phyloP scores from a whole-genome alignment of 2,113 vertebrate species.

The Micromys minutus region DNA sequence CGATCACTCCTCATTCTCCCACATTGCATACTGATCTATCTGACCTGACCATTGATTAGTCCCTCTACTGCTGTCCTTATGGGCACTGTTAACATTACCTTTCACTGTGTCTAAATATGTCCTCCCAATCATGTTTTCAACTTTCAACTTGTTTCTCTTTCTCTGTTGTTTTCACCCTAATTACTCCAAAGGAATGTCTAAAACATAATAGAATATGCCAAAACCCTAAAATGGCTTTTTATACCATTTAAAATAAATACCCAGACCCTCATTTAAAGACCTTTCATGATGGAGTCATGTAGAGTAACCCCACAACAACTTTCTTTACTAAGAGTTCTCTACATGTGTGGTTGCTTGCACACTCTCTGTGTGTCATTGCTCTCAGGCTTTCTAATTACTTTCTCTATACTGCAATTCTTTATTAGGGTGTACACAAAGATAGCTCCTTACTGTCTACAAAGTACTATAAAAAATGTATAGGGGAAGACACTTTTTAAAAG shows the following conservation, averaged over 20 bases:
- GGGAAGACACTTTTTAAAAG: background rate
- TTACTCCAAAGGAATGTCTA: background rate
- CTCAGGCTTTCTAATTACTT: background rate
- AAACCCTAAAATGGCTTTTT: background rate
- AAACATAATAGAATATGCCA: background rate
- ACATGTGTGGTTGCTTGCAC: background rate
- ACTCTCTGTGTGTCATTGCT: rapidly evolving
- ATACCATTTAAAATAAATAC: background rate
- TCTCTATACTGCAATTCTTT: background rate
- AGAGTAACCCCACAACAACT: background rate
- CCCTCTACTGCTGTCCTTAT: background rate
- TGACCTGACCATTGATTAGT: background rate
- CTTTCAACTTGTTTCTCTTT: background rate
- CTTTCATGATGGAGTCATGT: background rate
- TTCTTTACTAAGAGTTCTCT: background rate
- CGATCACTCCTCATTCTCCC: background rate
- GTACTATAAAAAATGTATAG: background rate
- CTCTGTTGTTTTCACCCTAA: background rate
- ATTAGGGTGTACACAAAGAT: background rate
- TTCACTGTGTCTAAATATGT: background rate
- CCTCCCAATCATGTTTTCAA: background rate
- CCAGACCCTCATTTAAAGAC: background rate
- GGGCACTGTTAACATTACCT: background rate
- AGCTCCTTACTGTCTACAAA: background rate
- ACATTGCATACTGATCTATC: background rate